Conservation (phyloP, 1,140 invertebrate species). For the Parapsyche elsis region DNA sequence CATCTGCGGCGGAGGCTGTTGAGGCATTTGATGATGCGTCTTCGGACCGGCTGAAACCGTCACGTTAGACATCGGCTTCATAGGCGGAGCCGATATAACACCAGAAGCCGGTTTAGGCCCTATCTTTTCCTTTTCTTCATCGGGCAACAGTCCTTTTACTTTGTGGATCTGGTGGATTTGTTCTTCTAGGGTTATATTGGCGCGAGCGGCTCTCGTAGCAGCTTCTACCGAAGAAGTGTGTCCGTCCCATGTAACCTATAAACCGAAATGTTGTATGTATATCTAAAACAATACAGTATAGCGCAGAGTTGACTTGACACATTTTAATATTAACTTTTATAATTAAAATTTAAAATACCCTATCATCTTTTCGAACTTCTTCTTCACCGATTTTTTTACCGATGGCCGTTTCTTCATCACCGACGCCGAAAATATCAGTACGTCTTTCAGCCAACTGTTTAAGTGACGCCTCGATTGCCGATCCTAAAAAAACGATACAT, state of each 20-base stretch:
- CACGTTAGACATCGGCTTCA: slow-evolving; percentile 56
- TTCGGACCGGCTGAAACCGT: slow-evolving; percentile 57
- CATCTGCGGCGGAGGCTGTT: slow-evolving; percentile 38
- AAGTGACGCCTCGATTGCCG: slow-evolving; percentile 94
- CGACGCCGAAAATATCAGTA: slow-evolving; percentile 99
- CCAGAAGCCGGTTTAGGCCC: slow-evolving; percentile 79
- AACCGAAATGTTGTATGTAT: background rate
- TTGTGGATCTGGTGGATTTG: slow-evolving; percentile 98
- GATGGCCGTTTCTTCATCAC: slow-evolving; percentile 98
- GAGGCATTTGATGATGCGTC: slow-evolving; percentile 52
- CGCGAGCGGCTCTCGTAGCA: slow-evolving; percentile 88
- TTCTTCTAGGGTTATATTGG: slow-evolving; percentile 96
- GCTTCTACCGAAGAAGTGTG: slow-evolving; percentile 95
- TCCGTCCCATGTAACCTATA: slow-evolving; percentile 94
- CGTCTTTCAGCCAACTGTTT: slow-evolving; percentile 96
- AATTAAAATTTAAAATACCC: slow-evolving; percentile 59
- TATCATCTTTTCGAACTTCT: slow-evolving; percentile 87
- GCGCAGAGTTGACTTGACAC: too few relatives aligned
- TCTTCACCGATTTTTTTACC: slow-evolving; percentile 99
- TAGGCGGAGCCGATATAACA: slow-evolving; percentile 55
- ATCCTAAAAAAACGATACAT: slow-evolving; percentile 65
- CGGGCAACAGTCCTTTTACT: slow-evolving; percentile 91
- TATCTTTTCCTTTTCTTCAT: slow-evolving; percentile 94
- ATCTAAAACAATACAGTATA: too few relatives aligned
- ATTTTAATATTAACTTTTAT: too few relatives aligned